A percentile compares a stretch with the other conserved stretches of the same genome.
Evolutionary conservation across 2,113 vertebrate genomes (phyloP).

Genomic region (Rhinoderma darwinii): DNA sequence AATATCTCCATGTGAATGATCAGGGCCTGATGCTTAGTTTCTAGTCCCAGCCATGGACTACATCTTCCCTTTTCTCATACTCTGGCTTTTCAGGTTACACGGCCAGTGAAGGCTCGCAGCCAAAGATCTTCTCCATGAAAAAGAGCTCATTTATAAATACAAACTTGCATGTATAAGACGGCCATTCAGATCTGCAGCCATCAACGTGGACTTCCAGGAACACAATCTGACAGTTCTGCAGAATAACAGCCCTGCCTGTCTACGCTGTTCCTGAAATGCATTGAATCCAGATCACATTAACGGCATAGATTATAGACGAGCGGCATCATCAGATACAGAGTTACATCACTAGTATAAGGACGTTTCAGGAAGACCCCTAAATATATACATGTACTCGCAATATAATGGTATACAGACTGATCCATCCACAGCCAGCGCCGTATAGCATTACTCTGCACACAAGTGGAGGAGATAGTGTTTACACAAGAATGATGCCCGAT

Average conservation of each 20-base stretch:
- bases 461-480: neutral
- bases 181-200: conserved; percentile 5
- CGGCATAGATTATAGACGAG: neutral
- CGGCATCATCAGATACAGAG: neutral
- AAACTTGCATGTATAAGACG: neutral
- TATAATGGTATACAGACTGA: neutral
- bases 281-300: neutral
- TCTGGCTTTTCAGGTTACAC: neutral
- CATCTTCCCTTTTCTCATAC: neutral
- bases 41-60: neutral
- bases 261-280: conserved; percentile 15
- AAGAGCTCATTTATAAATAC: conserved; percentile 14
- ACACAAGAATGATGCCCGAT: neutral
- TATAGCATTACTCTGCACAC: neutral
- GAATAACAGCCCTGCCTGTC: neutral
- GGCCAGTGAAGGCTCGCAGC: neutral
- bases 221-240: neutral
- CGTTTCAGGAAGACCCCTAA: no score
- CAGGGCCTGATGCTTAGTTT: neutral
- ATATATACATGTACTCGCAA: neutral
- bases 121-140: neutral
- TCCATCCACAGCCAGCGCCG: neutral
- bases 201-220: conserved; percentile 35
- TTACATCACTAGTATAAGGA: neutral
- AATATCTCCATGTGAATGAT: no score